phyloP scores from a whole-genome alignment of 2,888 invertebrate species.

The Trisateles emortualis region DNA sequence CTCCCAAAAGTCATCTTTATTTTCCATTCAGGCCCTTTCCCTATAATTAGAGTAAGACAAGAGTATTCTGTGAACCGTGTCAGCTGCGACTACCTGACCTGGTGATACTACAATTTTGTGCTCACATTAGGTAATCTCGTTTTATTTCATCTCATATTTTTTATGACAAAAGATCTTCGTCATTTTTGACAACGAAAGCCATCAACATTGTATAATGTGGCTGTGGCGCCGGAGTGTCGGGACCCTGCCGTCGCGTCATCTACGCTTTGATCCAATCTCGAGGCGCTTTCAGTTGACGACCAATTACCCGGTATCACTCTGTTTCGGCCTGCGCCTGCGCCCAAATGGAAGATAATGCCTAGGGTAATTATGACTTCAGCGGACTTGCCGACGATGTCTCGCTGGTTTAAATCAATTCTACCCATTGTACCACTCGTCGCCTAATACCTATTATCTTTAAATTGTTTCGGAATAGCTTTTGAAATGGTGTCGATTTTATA shows the following conservation, averaged over 20 bases:
- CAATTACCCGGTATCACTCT: conserved; percentile 85
- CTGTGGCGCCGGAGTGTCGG: conserved; percentile 80
- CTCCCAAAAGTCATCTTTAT: conserved; percentile 1
- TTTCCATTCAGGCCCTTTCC: conserved; percentile 15
- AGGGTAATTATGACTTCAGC: conserved; percentile 84
- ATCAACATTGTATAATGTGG: conserved; percentile 84
- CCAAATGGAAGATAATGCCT: conserved; percentile 86
- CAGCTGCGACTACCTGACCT: conserved; percentile 69
- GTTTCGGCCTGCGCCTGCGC: conserved; percentile 75
- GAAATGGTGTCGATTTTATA: conserved; percentile 61
- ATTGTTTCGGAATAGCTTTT: conserved; percentile 67
- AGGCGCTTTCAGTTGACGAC: conserved; percentile 75
- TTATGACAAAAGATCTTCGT: conserved; percentile 85
- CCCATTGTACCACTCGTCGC: conserved; percentile 62
- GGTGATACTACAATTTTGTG: conserved; percentile 77
- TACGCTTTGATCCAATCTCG: conserved; percentile 81
- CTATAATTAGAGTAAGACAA: conserved; percentile 34
- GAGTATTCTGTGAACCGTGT: conserved; percentile 36
- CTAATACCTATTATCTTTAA: conserved; percentile 71
- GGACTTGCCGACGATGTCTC: conserved; percentile 41
- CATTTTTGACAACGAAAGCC: conserved; percentile 87
- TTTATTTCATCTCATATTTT: conserved; percentile 80
- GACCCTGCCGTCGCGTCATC: conserved; percentile 70
- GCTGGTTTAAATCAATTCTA: conserved; percentile 19
- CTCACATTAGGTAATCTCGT: conserved; percentile 79